A percentile compares a stretch with the other conserved stretches of the same genome.
Conservation (phyloP, 2,888 invertebrate species). For the Clepsis dumicolana region DNA sequence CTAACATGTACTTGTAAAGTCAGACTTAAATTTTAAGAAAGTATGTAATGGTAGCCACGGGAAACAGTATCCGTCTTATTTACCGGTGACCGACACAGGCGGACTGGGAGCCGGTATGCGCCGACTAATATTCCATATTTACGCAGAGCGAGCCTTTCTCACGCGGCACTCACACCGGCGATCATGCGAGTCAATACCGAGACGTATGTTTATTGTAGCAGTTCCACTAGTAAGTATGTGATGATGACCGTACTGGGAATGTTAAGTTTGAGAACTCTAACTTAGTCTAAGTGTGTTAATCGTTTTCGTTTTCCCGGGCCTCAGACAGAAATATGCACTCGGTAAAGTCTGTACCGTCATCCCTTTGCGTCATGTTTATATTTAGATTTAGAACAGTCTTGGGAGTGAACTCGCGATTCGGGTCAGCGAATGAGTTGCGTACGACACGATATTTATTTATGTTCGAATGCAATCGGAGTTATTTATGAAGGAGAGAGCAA, state of each 20-base stretch:
- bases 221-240: slow-evolving; percentile 56
- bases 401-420: slow-evolving; percentile 67
- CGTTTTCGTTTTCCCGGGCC: slow-evolving; percentile 10
- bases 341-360: slow-evolving; percentile 62
- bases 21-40: background rate
- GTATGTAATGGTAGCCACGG: slow-evolving; percentile 22
- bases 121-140: slow-evolving; percentile 67
- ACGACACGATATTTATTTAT: slow-evolving; percentile 42
- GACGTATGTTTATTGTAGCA: slow-evolving; percentile 68
- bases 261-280: slow-evolving; percentile 33
- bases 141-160: slow-evolving; percentile 73
- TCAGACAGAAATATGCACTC: slow-evolving; percentile 62
- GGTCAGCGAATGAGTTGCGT: slow-evolving; percentile 64
- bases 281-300: slow-evolving; percentile 30
- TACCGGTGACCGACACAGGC: slow-evolving; percentile 49
- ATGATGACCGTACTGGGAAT: slow-evolving; percentile 45
- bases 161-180: slow-evolving; percentile 59
- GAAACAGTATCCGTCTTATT: slow-evolving; percentile 41
- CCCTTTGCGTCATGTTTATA: slow-evolving; percentile 66
- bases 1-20: background rate
- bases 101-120: slow-evolving; percentile 52
- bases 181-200: slow-evolving; percentile 75
- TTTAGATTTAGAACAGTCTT: slow-evolving; percentile 70
- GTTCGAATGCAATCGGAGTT: slow-evolving; percentile 32
- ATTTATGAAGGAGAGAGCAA: slow-evolving; percentile 35